These are phyloP conservation scores for Teleogryllus oceanicus DNA, from an alignment of 2,888 invertebrate species.

Conservation along the genomic window DNA sequence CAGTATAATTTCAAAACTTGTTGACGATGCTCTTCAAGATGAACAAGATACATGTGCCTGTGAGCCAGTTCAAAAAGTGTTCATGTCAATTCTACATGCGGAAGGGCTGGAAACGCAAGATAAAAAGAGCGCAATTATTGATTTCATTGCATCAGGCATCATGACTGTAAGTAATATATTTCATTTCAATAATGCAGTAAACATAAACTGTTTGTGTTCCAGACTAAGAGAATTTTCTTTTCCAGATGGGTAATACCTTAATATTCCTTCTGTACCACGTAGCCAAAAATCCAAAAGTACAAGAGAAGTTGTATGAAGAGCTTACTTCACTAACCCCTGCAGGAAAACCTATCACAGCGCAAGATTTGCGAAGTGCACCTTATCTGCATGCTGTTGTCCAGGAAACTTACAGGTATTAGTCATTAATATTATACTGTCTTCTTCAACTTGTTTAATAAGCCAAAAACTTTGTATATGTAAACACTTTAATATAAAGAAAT, in stretches of 20 bases:
- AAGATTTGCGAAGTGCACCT: constrained; percentile 62
- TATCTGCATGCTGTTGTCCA: constrained; percentile 74
- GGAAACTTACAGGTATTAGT: constrained; percentile 63
- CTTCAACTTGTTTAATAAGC: no score
- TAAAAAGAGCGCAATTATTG: constrained; percentile 79
- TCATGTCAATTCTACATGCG: constrained; percentile 69
- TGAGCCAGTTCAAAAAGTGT: constrained; percentile 65
- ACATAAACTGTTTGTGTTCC: background rate
- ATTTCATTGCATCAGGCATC: constrained; percentile 83
- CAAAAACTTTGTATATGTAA: no score
- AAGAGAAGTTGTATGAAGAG: constrained; percentile 64
- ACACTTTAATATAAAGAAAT: no score
- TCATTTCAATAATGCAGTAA: background rate
- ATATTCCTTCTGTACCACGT: constrained; percentile 73
- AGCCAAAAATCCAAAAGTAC: constrained; percentile 64
- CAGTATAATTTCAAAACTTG: constrained; percentile 70
- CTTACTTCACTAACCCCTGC: constrained; percentile 54
- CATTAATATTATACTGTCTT: background rate
- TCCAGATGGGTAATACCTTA: constrained; percentile 73
- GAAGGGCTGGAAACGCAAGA: constrained; percentile 71
- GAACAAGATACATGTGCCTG: constrained; percentile 54
- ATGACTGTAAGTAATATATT: constrained; percentile 64
- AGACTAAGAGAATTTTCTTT: constrained; percentile 30
- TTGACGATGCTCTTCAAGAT: constrained; percentile 62
- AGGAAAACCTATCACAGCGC: constrained; percentile 56